Conservation (phyloP, 2,888 invertebrate species). For the Drosophila lutescens region DNA sequence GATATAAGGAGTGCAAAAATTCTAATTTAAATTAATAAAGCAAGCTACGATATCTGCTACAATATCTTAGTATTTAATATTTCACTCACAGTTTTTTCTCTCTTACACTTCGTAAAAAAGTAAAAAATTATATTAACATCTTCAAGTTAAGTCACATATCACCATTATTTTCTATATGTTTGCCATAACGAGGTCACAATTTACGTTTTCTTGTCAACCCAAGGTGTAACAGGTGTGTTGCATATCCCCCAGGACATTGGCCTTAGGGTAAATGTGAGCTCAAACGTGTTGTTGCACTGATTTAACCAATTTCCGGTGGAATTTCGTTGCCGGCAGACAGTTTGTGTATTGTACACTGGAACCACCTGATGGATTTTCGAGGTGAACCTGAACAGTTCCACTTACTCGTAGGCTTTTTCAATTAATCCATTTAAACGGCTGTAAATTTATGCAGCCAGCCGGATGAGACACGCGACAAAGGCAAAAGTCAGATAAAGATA, state of each 20-base stretch:
- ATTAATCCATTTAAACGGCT: conserved; percentile 20
- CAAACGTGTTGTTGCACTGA: conserved; percentile 60
- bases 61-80: too few relatives aligned
- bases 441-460: conserved; percentile 20
- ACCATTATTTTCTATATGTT: background rate
- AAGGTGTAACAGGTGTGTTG: conserved; percentile 59
- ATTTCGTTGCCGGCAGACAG: background rate
- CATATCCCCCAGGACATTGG: conserved; percentile 24
- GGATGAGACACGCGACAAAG: conserved; percentile 16
- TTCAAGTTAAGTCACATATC: background rate
- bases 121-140: background rate
- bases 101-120: too few relatives aligned
- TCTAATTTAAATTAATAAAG: too few relatives aligned
- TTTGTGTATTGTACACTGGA: background rate
- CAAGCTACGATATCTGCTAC: too few relatives aligned
- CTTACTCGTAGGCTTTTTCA: conserved; percentile 12
- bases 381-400: conserved; percentile 5
- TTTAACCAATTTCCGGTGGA: conserved; percentile 55
- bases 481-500: conserved; percentile 10
- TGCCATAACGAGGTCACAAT: conserved; percentile 35
- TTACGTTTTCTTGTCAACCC: conserved; percentile 9
- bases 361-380: conserved; percentile 28
- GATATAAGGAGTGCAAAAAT: too few relatives aligned
- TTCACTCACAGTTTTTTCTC: too few relatives aligned
- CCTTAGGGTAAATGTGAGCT: background rate